These are phyloP conservation scores for Pyrgus malvae DNA, from an alignment of 2,888 invertebrate species.

Conservation along the genomic window DNA sequence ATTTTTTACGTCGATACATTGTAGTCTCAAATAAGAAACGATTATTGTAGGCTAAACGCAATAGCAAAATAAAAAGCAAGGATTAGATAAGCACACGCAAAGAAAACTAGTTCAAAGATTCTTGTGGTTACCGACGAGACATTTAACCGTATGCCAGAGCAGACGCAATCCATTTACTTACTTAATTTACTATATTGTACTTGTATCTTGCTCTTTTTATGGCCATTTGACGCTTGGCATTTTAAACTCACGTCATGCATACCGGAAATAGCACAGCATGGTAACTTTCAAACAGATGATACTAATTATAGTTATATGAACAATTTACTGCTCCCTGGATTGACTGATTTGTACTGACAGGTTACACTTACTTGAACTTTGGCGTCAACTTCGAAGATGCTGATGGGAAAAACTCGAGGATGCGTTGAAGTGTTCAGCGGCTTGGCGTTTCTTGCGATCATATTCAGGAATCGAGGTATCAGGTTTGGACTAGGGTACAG, in stretches of 20 bases:
- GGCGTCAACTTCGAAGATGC: conserved; percentile 92
- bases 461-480: conserved; percentile 90
- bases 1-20: no score
- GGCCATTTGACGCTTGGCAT: conserved; percentile 13
- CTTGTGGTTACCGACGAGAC: neutral
- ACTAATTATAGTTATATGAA: no score
- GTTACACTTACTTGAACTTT: conserved; percentile 59
- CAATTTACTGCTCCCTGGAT: no score
- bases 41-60: no score
- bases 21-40: no score
- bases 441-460: conserved; percentile 88
- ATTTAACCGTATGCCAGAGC: neutral
- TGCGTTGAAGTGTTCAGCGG: conserved; percentile 81
- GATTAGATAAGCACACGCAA: no score
- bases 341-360: no score
- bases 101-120: neutral
- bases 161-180: conserved; percentile 11
- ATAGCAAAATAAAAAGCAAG: no score
- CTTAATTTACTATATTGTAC: neutral
- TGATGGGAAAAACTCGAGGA: conserved; percentile 91
- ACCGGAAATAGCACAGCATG: conserved; percentile 16
- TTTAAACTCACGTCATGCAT: conserved; percentile 11
- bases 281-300: no score
- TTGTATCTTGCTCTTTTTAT: conserved; percentile 3
- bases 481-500: conserved; percentile 93